Conservation (phyloP, 1,140 invertebrate genomes). For the Archegozetes longisetosus region DNA sequence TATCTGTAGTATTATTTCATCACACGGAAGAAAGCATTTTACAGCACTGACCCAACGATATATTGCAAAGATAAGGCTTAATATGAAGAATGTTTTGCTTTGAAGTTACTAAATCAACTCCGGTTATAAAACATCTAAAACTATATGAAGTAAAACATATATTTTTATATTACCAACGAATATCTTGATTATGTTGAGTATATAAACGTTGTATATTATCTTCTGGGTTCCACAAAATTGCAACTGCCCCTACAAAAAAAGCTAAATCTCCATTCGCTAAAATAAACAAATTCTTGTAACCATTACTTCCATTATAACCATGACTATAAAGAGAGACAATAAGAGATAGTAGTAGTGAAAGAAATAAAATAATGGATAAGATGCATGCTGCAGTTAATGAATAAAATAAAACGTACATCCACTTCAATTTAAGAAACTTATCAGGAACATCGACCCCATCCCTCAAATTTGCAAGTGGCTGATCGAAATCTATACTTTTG, state of each 20-base stretch:
- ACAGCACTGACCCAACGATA: too few species aligned
- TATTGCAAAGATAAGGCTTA: too few species aligned
- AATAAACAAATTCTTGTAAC: slow-evolving; percentile 70
- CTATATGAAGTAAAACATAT: too few species aligned
- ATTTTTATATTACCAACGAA: slow-evolving; percentile 40
- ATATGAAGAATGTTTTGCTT: too few species aligned
- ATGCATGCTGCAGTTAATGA: too few species aligned
- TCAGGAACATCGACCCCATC: slow-evolving; percentile 37
- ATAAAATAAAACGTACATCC: too few species aligned
- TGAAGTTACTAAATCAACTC: too few species aligned
- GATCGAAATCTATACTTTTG: too few species aligned
- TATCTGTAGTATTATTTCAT: too few species aligned
- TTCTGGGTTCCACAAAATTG: slow-evolving; percentile 73
- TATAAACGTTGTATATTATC: slow-evolving; percentile 84
- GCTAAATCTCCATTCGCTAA: slow-evolving; percentile 67
- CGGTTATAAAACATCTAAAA: too few species aligned
- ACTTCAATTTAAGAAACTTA: slow-evolving; percentile 68
- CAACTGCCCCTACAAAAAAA: slow-evolving; percentile 80
- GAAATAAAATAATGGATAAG: too few species aligned
- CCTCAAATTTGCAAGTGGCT: slow-evolving; percentile 37
- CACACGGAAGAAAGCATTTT: background rate
- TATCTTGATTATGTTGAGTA: slow-evolving; percentile 81
- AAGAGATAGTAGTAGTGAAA: too few species aligned
- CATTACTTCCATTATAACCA: slow-evolving; percentile 78
- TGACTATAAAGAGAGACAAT: slow-evolving; percentile 39